A percentile compares a stretch with the other conserved stretches of the same genome.
Conservation (phyloP, 2,797 vertebrate species). For the Pipistrellus nathusii region DNA sequence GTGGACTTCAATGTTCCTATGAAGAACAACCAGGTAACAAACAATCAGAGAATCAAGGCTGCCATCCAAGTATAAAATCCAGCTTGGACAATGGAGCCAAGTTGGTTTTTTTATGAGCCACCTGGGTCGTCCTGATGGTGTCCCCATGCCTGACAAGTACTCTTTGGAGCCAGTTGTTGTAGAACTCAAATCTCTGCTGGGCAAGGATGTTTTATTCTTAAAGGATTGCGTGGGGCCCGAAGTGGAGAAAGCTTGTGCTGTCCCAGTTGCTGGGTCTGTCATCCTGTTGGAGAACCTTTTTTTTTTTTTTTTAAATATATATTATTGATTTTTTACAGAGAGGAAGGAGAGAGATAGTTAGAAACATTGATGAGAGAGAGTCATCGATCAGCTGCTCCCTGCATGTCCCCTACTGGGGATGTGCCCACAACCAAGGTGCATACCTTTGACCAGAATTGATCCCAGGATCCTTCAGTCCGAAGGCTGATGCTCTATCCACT, state of each 20-base stretch:
- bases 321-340: no score
- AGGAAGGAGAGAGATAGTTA: no score
- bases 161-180: constrained; percentile 93
- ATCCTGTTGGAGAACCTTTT: constrained; percentile 98
- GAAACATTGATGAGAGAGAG: no score
- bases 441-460: no score
- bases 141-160: constrained; percentile 96
- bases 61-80: constrained; percentile 95
- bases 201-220: constrained; percentile 95
- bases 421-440: no score
- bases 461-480: no score
- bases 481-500: no score
- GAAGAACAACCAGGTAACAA: no score
- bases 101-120: constrained; percentile 98
- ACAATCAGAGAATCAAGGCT: constrained; percentile 93
- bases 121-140: constrained; percentile 95
- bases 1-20: no score
- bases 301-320: no score
- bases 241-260: constrained; percentile 94
- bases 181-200: constrained; percentile 94
- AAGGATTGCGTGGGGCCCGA: constrained; percentile 97
- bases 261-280: constrained; percentile 93
- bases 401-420: no score
- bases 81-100: constrained; percentile 96
- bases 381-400: no score